These are phyloP conservation scores for Drosophila insularis DNA, from an alignment of 1,140 invertebrate species.

Conservation along the genomic window DNA sequence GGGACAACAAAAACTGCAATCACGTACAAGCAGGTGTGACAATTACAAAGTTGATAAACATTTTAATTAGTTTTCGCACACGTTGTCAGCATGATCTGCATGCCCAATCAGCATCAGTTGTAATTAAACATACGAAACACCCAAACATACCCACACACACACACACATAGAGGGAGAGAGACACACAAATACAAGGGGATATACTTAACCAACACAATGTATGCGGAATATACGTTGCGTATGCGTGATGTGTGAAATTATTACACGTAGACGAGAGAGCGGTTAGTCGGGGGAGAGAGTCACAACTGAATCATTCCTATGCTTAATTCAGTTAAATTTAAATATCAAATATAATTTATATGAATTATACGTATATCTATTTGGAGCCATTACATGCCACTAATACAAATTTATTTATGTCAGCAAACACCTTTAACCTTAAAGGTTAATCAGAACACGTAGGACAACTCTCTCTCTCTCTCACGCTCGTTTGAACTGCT, in stretches of 20 bases:
- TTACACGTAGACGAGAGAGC: neutral
- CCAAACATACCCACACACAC: neutral
- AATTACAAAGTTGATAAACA: constrained; percentile 77
- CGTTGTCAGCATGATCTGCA: constrained; percentile 46
- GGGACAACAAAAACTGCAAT: constrained; percentile 5
- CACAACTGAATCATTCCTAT: constrained; percentile 19
- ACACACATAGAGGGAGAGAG: neutral
- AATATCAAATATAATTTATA: constrained; percentile 67
- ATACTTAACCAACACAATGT: constrained; percentile 17
- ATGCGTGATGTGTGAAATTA: constrained; percentile 60
- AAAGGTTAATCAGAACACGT: constrained; percentile 54
- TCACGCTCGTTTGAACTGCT: neutral
- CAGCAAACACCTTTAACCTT: constrained; percentile 48
- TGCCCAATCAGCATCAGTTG: constrained; percentile 64
- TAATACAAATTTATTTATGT: constrained; percentile 53
- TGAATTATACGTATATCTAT: constrained; percentile 57
- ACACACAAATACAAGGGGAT: no score
- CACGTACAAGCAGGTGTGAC: constrained; percentile 53
- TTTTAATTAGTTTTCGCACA: constrained; percentile 72
- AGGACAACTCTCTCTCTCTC: neutral
- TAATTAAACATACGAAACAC: constrained; percentile 52
- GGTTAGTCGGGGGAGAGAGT: neutral
- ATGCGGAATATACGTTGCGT: constrained; percentile 43
- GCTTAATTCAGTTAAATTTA: constrained; percentile 70
- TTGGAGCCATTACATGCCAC: constrained; percentile 25